These are phyloP conservation scores for Micropoecilia bifurca DNA, from an alignment of 2,797 vertebrate species.

Conservation along the genomic window DNA sequence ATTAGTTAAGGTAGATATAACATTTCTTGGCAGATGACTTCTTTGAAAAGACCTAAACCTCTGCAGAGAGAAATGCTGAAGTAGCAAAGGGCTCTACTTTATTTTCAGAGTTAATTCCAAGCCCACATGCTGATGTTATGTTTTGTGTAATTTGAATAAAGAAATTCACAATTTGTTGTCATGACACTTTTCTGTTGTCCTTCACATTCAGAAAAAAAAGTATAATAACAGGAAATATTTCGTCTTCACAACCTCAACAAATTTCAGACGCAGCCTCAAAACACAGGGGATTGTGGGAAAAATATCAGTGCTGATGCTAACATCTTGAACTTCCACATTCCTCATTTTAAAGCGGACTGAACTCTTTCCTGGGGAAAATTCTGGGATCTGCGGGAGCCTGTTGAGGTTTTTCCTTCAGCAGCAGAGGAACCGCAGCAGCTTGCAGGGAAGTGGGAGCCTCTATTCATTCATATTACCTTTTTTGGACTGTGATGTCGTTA, in stretches of 20 bases:
- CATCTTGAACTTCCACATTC: background rate
- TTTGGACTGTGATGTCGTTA: constrained; percentile 41
- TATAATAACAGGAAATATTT: background rate
- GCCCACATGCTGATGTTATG: background rate
- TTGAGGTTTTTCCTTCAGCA: constrained; percentile 25
- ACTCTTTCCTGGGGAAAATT: constrained; percentile 22
- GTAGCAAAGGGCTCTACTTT: background rate
- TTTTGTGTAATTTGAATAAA: background rate
- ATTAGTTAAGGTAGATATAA: background rate
- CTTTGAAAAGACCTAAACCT: background rate
- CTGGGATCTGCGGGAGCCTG: constrained; percentile 13
- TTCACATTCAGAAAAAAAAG: background rate
- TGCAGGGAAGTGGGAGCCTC: constrained; percentile 8
- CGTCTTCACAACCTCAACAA: background rate
- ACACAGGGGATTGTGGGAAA: constrained; percentile 24
- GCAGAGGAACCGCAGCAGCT: constrained; percentile 26
- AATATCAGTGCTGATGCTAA: constrained; percentile 6
- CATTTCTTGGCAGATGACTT: background rate
- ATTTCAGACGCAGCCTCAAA: background rate
- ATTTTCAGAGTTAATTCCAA: background rate
- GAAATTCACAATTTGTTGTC: background rate
- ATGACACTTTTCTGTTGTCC: background rate
- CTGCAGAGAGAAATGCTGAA: background rate
- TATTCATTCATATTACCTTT: constrained; percentile 50
- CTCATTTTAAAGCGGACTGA: constrained; percentile 9